These are phyloP conservation scores for Parauchenoglanis punctatus DNA, from an alignment of 2,797 vertebrate genomes.

Conservation along the genomic window DNA sequence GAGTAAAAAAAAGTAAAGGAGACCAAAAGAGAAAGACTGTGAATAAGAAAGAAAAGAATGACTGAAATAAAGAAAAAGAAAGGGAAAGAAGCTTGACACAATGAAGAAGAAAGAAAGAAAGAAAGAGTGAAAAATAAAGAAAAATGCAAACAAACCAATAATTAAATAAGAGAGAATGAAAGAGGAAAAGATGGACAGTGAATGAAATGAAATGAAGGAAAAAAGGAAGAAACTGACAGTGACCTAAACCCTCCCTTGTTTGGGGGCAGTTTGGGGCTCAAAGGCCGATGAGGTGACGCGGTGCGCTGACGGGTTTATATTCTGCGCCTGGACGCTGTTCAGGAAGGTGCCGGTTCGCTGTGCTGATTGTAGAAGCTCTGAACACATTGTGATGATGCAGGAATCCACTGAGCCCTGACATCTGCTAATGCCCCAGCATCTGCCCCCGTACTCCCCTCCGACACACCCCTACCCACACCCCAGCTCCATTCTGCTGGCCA, in stretches of 20 bases:
- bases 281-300: too few relatives aligned
- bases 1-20: background rate
- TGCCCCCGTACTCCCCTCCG: background rate
- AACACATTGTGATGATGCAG: constrained; percentile 20
- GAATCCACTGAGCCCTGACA: constrained; percentile 34
- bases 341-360: background rate
- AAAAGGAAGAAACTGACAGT: too few relatives aligned
- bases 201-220: too few relatives aligned
- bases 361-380: constrained; percentile 20
- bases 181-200: too few relatives aligned
- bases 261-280: too few relatives aligned
- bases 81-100: background rate
- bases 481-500: constrained; percentile 21
- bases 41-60: background rate
- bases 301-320: background rate
- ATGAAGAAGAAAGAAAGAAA: background rate
- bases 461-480: background rate
- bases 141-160: background rate
- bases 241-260: too few relatives aligned
- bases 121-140: background rate
- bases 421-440: constrained; percentile 36
- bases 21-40: background rate
- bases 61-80: background rate
- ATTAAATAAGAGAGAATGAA: background rate
- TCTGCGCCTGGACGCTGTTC: background rate